Percentiles rank a stretch among this genome's conserved stretches.
Conservation (phyloP, 2,797 vertebrate species). For the Tragopan temminckii region DNA sequence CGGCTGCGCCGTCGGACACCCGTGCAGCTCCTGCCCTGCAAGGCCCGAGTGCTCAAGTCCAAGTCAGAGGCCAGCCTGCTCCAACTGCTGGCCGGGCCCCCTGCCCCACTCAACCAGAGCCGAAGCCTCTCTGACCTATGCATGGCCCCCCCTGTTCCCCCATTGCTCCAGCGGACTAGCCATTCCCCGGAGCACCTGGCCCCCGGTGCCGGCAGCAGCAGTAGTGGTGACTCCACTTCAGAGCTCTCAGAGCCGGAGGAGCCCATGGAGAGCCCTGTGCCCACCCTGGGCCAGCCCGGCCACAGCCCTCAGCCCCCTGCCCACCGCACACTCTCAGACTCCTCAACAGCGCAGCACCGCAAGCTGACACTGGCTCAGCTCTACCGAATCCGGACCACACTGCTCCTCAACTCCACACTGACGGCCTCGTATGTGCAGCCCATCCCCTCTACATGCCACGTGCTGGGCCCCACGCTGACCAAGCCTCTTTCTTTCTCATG, state of each 20-base stretch:
- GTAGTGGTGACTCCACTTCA: conserved; percentile 60
- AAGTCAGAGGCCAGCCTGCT: conserved; percentile 93
- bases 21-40: conserved; percentile 82
- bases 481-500: background rate
- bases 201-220: background rate
- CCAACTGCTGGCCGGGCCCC: conserved; percentile 70
- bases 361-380: conserved; percentile 89
- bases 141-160: background rate
- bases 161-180: background rate
- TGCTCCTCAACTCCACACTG: conserved; percentile 96
- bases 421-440: conserved; percentile 93
- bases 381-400: conserved; percentile 91
- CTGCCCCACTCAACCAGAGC: conserved; percentile 78
- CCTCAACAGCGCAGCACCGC: conserved; percentile 80
- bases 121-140: conserved; percentile 88
- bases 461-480: accelerated
- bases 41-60: conserved; percentile 81
- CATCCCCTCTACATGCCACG: background rate
- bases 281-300: background rate
- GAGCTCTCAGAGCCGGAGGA: conserved; percentile 71
- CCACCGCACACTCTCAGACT: conserved; percentile 80
- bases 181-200: background rate
- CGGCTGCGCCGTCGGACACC: conserved; percentile 86
- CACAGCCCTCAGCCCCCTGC: background rate
- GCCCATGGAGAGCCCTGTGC: background rate